Conservation (phyloP, 2,888 invertebrate genomes). For the Euclidia mi region DNA sequence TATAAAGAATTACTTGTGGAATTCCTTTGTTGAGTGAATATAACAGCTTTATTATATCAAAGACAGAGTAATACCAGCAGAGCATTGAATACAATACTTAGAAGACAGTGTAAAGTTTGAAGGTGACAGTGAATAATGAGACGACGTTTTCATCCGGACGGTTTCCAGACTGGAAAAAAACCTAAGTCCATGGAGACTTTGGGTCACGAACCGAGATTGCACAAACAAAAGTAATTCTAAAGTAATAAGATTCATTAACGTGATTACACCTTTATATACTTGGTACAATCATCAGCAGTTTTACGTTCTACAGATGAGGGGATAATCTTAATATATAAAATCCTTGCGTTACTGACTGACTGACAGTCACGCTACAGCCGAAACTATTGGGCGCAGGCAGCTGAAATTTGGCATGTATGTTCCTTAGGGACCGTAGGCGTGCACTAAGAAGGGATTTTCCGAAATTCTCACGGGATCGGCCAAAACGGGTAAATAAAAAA, state of each 20-base stretch:
- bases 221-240: slow-evolving; percentile 13
- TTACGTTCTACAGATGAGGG: background rate
- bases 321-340: background rate
- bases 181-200: slow-evolving; percentile 12
- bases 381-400: too few relatives aligned
- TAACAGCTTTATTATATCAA: too few relatives aligned
- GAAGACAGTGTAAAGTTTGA: slow-evolving; percentile 1
- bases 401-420: too few relatives aligned
- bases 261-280: slow-evolving; percentile 8
- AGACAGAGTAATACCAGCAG: background rate
- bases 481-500: too few relatives aligned
- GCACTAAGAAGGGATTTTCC: too few relatives aligned
- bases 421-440: too few relatives aligned
- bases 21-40: too few relatives aligned
- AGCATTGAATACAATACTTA: background rate
- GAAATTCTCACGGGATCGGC: too few relatives aligned
- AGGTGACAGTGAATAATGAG: slow-evolving; percentile 21
- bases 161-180: slow-evolving; percentile 17
- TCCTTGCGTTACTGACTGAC: too few relatives aligned
- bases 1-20: too few relatives aligned
- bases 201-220: slow-evolving; percentile 14
- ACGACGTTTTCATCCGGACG: slow-evolving; percentile 7
- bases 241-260: slow-evolving; percentile 11
- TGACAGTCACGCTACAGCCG: too few relatives aligned
- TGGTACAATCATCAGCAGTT: background rate